These are phyloP conservation scores for Erithacus rubecula DNA, from an alignment of 2,797 vertebrate species.

Conservation along the genomic window DNA sequence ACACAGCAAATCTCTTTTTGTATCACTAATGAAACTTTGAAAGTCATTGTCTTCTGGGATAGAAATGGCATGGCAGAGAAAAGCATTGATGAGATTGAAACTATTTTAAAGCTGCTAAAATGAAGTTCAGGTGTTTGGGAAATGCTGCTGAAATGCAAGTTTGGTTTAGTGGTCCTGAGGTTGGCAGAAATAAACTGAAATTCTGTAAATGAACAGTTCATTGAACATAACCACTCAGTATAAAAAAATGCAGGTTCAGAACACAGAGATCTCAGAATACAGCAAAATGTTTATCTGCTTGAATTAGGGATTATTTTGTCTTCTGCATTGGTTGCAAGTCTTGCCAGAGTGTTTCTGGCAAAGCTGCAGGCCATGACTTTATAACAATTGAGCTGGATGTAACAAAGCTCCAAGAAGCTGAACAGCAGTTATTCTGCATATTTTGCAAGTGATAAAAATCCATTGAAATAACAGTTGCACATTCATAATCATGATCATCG, in stretches of 20 bases:
- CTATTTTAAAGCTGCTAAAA: not conserved
- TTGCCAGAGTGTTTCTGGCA: not conserved
- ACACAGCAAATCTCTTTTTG: not conserved
- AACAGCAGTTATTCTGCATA: not conserved
- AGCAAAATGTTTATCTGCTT: not conserved
- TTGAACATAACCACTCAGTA: not conserved
- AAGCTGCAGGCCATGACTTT: not conserved
- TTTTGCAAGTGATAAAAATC: slow-evolving; percentile 8
- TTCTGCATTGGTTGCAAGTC: not conserved
- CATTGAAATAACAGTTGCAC: not conserved
- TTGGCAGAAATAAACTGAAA: not conserved
- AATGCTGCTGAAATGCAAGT: not conserved
- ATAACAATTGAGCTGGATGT: not conserved
- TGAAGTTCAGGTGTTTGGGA: not conserved
- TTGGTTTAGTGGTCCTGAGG: not conserved
- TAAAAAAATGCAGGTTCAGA: not conserved
- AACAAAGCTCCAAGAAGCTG: not conserved
- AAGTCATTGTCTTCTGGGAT: not conserved
- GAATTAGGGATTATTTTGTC: not conserved
- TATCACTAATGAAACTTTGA: not conserved
- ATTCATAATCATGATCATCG: not conserved
- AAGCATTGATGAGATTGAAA: not conserved
- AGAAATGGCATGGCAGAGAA: not conserved
- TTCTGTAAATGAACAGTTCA: not conserved
- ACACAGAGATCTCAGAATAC: not conserved